A percentile compares a stretch with the other conserved stretches of the same genome.
Conservation (phyloP, 2,888 invertebrate genomes). For the Bellardia pandia region DNA sequence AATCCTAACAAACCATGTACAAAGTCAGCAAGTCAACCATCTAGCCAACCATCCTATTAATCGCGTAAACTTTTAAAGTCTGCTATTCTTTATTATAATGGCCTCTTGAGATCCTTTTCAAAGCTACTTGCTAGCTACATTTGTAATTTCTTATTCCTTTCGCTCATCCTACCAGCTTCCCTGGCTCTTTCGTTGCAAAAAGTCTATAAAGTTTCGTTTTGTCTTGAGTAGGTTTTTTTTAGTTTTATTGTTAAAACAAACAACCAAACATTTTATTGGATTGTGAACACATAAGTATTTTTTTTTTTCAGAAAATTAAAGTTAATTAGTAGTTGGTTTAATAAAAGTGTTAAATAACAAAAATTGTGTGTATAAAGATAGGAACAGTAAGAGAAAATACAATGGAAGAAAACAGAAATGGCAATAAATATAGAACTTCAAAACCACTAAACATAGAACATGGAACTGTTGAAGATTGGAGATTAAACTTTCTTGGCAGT, state of each 20-base stretch:
- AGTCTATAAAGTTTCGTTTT: constrained; percentile 38
- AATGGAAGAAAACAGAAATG: no score
- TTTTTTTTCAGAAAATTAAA: no score
- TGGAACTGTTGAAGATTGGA: no score
- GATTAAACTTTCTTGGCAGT: no score
- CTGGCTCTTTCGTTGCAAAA: constrained; percentile 16
- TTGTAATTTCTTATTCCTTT: constrained; percentile 16
- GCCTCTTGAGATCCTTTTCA: constrained; percentile 63
- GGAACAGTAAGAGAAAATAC: no score
- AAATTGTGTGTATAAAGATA: no score
- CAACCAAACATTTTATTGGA: no score
- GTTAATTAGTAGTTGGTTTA: no score
- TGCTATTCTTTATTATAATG: constrained; percentile 51
- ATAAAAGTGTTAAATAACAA: no score
- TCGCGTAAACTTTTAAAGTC: constrained; percentile 53
- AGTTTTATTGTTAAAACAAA: neutral
- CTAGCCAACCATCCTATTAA: constrained; percentile 41
- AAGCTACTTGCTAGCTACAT: constrained; percentile 7
- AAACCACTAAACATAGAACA: no score
- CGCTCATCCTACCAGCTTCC: neutral
- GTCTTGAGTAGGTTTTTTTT: neutral
- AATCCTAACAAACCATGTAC: constrained; percentile 1
- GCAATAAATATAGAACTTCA: no score
- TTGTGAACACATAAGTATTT: no score
- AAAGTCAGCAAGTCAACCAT: constrained; percentile 1